These are phyloP conservation scores for Semnornis frantzii DNA, from an alignment of 2,113 vertebrate species.

Conservation along the genomic window DNA sequence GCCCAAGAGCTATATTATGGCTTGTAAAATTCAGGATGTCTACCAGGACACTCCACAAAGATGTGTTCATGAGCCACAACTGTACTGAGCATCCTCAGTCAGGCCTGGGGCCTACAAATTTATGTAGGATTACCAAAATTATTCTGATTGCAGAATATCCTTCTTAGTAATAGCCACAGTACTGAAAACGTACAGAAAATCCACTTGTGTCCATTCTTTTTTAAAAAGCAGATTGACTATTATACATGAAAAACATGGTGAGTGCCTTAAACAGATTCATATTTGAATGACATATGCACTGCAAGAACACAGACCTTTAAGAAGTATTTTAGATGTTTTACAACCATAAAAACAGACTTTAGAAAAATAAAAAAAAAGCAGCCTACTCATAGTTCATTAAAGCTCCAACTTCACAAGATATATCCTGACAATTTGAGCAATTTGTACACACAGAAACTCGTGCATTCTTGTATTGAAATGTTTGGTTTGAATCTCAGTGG, in stretches of 20 bases:
- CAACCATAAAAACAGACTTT: background rate
- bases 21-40: background rate
- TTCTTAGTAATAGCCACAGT: background rate
- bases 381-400: background rate
- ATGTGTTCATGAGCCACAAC: background rate
- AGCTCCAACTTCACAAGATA: background rate
- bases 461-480: background rate
- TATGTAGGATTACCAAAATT: background rate
- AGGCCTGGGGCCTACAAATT: background rate
- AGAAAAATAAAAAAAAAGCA: background rate
- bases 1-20: background rate
- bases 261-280: background rate
- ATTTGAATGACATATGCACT: background rate
- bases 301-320: background rate
- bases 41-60: background rate
- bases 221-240: background rate
- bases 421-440: background rate
- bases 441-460: background rate
- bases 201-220: background rate
- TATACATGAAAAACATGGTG: background rate
- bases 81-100: background rate
- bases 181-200: background rate
- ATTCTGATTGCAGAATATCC: background rate
- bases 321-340: background rate
- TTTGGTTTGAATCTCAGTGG: background rate